Conservation (phyloP, 2,113 vertebrate species). For the Sarotherodon lohbergeri region DNA sequence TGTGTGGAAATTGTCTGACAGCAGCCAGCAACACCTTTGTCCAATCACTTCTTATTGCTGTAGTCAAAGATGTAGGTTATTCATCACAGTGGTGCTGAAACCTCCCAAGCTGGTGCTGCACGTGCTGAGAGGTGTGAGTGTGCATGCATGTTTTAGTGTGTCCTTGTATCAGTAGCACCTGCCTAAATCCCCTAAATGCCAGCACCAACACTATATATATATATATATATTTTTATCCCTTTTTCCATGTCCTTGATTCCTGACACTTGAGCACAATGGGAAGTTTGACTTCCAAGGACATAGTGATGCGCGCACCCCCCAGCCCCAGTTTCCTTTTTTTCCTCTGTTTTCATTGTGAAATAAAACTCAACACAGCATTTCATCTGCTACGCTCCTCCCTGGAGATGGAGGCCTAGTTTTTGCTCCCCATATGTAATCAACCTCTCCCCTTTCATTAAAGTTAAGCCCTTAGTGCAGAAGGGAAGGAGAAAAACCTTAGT, state of each 20-base stretch:
- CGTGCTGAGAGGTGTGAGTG: neutral
- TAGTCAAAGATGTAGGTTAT: slow-evolving; percentile 33
- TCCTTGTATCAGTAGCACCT: slow-evolving; percentile 11
- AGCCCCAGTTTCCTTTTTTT: neutral
- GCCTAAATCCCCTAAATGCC: slow-evolving; percentile 3
- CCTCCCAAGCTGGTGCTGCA: neutral
- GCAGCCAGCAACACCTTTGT: neutral
- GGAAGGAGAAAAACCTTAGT: slow-evolving; percentile 15
- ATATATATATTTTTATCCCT: slow-evolving; percentile 11
- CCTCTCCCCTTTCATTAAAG: slow-evolving; percentile 49
- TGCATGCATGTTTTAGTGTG: neutral
- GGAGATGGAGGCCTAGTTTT: slow-evolving; percentile 45
- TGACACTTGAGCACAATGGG: slow-evolving; percentile 50
- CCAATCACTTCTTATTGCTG: neutral
- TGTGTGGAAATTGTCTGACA: neutral
- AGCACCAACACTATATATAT: slow-evolving; percentile 3
- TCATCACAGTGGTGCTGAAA: neutral
- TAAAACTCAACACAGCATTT: slow-evolving; percentile 34
- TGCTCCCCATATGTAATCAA: slow-evolving; percentile 47
- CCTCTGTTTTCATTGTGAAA: slow-evolving; percentile 40
- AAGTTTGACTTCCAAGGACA: slow-evolving; percentile 64
- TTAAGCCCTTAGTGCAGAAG: slow-evolving; percentile 18
- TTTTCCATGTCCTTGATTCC: slow-evolving; percentile 44
- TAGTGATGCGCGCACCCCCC: neutral
- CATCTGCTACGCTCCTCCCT: slow-evolving; percentile 42